Evolutionary conservation across 2,888 invertebrate genomes (phyloP).

Genomic region (Anagyrus pseudococci): DNA sequence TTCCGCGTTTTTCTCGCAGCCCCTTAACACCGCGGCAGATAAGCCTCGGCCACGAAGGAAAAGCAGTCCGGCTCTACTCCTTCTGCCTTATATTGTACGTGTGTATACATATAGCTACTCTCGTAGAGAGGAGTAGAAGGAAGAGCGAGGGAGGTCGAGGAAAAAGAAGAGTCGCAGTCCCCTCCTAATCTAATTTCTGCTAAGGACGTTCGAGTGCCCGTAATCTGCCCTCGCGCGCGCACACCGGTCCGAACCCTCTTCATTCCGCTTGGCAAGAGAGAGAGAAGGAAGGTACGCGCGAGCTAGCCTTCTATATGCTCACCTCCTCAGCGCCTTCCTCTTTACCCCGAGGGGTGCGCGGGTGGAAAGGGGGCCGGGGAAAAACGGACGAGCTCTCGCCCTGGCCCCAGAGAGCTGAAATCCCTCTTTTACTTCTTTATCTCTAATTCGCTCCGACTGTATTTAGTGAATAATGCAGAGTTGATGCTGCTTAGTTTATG

Average conservation of each 20-base stretch:
- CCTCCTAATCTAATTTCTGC: constrained; percentile 38
- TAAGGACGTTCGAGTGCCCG: constrained; percentile 34
- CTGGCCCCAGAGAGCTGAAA: too few species aligned
- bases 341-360: constrained; percentile 1
- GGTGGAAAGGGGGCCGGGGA: background rate
- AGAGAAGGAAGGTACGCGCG: too few species aligned
- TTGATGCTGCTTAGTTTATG: constrained; percentile 20
- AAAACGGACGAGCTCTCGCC: background rate
- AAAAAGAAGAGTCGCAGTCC: constrained; percentile 13
- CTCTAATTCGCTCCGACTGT: constrained; percentile 29
- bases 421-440: constrained; percentile 27
- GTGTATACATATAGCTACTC: background rate
- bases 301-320: too few species aligned
- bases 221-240: constrained; percentile 35
- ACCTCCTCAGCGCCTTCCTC: constrained; percentile 13
- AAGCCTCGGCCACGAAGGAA: background rate
- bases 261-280: constrained; percentile 9
- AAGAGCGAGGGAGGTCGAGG: background rate
- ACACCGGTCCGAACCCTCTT: constrained; percentile 19
- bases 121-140: too few species aligned
- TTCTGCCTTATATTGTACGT: background rate
- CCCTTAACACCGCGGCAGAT: constrained; percentile 12
- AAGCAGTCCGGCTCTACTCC: constrained; percentile 3
- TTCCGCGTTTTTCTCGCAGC: constrained; percentile 10
- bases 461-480: constrained; percentile 34